Evolutionary conservation across 1,140 invertebrate genomes (phyloP).

Genomic region (Heliconius hewitsoni): DNA sequence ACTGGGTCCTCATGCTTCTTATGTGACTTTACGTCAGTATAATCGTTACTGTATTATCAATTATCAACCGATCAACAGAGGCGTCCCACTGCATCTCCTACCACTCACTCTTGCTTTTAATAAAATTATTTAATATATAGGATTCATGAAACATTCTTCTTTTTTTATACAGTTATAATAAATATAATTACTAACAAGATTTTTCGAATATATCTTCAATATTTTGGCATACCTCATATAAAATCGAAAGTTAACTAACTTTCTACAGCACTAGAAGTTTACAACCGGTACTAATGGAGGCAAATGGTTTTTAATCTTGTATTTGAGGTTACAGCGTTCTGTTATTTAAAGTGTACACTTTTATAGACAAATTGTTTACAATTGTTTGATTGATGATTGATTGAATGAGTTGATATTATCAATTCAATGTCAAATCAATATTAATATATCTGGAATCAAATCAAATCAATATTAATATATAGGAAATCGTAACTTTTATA

Average conservation of each 20-base stretch:
- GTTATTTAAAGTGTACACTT: slow-evolving; percentile 14
- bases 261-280: slow-evolving; percentile 21
- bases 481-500: no score
- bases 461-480: background rate
- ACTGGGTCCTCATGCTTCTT: no score
- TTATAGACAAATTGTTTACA: slow-evolving; percentile 3
- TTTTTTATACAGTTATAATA: no score
- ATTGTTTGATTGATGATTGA: background rate
- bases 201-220: background rate
- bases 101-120: no score
- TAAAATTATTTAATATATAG: no score
- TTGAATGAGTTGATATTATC: background rate
- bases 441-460: background rate
- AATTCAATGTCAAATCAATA: background rate
- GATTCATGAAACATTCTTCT: no score
- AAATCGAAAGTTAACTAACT: slow-evolving; percentile 14
- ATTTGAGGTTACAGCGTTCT: background rate
- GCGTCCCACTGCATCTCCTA: no score
- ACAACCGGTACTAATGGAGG: slow-evolving; percentile 31
- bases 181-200: background rate
- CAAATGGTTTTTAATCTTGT: slow-evolving; percentile 27
- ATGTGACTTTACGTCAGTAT: no score
- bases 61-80: no score
- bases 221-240: background rate
- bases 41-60: no score